Evolutionary conservation across 2,888 invertebrate genomes (phyloP).

Genomic region (Patella depressa): DNA sequence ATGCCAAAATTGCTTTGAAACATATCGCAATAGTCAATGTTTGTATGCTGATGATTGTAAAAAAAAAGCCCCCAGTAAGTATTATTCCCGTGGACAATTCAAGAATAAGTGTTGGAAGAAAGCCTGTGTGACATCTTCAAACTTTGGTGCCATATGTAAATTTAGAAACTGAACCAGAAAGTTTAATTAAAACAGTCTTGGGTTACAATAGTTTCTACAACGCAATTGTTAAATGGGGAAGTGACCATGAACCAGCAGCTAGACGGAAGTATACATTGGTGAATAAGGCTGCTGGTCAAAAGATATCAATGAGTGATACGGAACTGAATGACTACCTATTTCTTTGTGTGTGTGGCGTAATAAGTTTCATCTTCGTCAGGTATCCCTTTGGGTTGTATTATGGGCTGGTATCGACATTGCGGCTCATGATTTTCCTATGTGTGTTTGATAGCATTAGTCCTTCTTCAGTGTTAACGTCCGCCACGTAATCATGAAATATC

Average conservation of each 20-base stretch:
- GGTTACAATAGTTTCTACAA: not conserved
- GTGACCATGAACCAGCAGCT: conserved; percentile 1
- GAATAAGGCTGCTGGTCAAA: conserved; percentile 1
- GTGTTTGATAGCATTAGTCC: not conserved
- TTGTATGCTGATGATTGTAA: not conserved
- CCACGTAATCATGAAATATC: not conserved
- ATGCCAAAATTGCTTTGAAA: not conserved
- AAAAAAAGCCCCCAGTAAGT: no score
- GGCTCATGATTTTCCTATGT: not conserved
- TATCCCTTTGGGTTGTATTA: not conserved
- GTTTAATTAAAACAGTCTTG: conserved; percentile 1
- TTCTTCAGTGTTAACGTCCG: not conserved
- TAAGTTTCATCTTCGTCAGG: not conserved
- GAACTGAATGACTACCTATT: not conserved
- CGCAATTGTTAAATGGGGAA: not conserved
- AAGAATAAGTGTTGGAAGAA: not conserved
- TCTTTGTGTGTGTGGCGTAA: not conserved
- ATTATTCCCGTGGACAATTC: not conserved
- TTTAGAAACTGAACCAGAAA: conserved; percentile 4
- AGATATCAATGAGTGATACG: not conserved
- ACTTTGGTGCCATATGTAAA: not conserved
- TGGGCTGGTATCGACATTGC: not conserved
- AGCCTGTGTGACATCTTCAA: conserved; percentile 1
- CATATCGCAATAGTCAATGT: not conserved
- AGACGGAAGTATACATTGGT: not conserved